Percentiles rank a stretch among this genome's conserved stretches.
Conservation (phyloP, 2,888 invertebrate species). For the Trypoxylon attenuatum region DNA sequence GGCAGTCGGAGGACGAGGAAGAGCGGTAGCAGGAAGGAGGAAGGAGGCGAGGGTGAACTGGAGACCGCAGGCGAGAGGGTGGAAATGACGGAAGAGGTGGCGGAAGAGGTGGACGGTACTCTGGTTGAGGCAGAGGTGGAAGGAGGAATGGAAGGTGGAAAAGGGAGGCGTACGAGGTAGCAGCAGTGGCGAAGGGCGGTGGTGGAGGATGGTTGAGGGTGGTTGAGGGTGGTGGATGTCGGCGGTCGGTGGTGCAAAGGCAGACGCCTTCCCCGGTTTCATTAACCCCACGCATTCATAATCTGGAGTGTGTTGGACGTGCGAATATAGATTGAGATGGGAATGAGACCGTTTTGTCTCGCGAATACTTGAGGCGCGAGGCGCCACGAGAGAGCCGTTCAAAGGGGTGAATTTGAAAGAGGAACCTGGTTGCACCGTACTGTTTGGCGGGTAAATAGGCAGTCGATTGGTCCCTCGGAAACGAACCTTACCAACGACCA, state of each 20-base stretch:
- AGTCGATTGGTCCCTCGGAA: conserved; percentile 60
- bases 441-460: conserved; percentile 69
- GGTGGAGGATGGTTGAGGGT: conserved; percentile 3
- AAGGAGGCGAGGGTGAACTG: conserved; percentile 26
- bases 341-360: conserved; percentile 73
- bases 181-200: neutral
- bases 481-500: conserved; percentile 7
- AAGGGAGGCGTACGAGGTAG: too few relatives aligned
- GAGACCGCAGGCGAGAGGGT: conserved; percentile 8
- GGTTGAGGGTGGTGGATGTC: neutral
- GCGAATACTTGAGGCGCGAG: conserved; percentile 66
- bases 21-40: conserved; percentile 25
- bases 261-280: conserved; percentile 71
- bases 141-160: conserved; percentile 2
- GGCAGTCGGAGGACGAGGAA: conserved; percentile 2
- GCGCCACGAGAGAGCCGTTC: conserved; percentile 29
- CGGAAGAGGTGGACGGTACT: neutral
- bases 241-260: conserved; percentile 64
- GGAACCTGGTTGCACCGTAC: conserved; percentile 42
- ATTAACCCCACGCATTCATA: conserved; percentile 73
- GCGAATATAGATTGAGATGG: conserved; percentile 75
- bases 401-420: conserved; percentile 61
- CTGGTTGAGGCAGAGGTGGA: conserved; percentile 13
- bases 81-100: too few relatives aligned
- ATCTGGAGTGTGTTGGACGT: conserved; percentile 74